A percentile compares a stretch with the other conserved stretches of the same genome.
Evolutionary conservation across 2,888 invertebrate species (phyloP).

Genomic region (Cactoblastis cactorum): DNA sequence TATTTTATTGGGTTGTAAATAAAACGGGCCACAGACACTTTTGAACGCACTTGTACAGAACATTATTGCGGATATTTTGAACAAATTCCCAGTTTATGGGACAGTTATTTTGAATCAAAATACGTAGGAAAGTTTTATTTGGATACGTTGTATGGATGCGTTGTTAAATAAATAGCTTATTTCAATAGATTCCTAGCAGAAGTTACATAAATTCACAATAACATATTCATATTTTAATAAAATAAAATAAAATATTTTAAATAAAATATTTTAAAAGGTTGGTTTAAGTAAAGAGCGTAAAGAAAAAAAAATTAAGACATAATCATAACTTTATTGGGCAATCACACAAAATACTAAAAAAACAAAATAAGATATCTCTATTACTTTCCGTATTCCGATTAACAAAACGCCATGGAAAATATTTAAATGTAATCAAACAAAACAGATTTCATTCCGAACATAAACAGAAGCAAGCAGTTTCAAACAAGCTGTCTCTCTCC

Average conservation of each 20-base stretch:
- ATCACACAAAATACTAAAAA: no score
- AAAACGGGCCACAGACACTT: slow-evolving; percentile 28
- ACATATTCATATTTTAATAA: neutral
- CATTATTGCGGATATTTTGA: slow-evolving; percentile 24
- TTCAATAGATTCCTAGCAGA: no score
- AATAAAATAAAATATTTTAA: no score
- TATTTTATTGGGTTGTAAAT: slow-evolving; percentile 42
- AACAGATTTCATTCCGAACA: neutral
- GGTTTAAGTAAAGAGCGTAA: no score
- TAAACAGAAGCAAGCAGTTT: slow-evolving; percentile 4
- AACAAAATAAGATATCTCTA: no score
- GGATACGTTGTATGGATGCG: no score
- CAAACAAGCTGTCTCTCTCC: slow-evolving; percentile 34
- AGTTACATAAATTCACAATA: neutral
- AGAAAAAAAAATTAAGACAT: no score
- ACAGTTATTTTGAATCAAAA: neutral
- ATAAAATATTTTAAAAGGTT: neutral
- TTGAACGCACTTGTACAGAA: slow-evolving; percentile 20
- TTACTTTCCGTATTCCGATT: neutral
- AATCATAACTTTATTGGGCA: no score
- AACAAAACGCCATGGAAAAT: neutral
- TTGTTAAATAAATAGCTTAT: neutral
- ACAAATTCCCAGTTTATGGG: slow-evolving; percentile 1
- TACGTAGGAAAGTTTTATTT: neutral
- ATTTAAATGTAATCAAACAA: neutral